phyloP scores from a whole-genome alignment of 2,113 vertebrate species.

The Larimichthys polyactis region DNA sequence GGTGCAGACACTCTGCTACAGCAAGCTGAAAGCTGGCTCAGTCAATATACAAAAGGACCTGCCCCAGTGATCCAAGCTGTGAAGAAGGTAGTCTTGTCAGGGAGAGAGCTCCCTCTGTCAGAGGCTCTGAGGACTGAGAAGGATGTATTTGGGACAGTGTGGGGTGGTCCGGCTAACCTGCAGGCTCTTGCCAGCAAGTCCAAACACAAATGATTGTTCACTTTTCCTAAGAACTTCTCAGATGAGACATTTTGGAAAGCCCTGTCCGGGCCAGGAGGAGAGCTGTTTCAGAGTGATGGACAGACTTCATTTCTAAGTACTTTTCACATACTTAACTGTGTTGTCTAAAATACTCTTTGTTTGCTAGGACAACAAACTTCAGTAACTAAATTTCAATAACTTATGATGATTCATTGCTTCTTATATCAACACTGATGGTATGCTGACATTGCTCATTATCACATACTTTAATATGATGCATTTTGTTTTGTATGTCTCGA shows the following conservation, averaged over 20 bases:
- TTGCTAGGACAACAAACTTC: not conserved
- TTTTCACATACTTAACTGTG: not conserved
- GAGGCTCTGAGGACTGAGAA: conserved; percentile 91
- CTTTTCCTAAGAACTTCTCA: not conserved
- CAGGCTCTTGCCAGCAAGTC: conserved; percentile 86
- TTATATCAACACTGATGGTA: not conserved
- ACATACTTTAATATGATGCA: not conserved
- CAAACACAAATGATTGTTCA: conserved; percentile 86
- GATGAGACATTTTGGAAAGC: not conserved
- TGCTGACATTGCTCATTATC: not conserved
- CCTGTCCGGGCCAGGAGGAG: too few species aligned
- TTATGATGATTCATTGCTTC: not conserved
- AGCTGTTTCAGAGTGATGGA: not conserved
- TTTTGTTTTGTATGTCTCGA: not conserved
- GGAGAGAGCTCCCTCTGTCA: conserved; percentile 88
- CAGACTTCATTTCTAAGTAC: not conserved
- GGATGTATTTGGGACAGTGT: conserved; percentile 90
- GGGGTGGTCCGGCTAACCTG: conserved; percentile 92
- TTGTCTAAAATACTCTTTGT: not conserved
- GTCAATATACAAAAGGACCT: conserved; percentile 84
- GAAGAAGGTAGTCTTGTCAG: conserved; percentile 88
- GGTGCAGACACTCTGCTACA: conserved; percentile 56
- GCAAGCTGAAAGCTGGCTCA: conserved; percentile 88
- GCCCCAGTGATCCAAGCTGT: conserved; percentile 86
- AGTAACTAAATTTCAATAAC: not conserved